A percentile compares a stretch with the other conserved stretches of the same genome.
Evolutionary conservation across 2,888 invertebrate genomes (phyloP).

Genomic region (Pandemis heparana): DNA sequence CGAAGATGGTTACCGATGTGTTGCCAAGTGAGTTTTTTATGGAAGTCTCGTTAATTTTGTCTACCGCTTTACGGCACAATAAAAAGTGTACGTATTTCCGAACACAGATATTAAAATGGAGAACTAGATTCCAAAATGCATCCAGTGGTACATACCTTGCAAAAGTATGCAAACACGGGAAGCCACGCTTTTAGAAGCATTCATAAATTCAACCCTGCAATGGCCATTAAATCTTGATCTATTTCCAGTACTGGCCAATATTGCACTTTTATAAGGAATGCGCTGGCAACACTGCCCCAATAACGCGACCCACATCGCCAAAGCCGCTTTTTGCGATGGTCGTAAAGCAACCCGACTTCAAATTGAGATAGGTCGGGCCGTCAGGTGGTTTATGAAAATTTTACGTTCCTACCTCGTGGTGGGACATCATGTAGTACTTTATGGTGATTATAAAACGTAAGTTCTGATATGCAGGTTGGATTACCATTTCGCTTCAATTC

Average conservation of each 20-base stretch:
- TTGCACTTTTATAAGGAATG: conserved; percentile 26
- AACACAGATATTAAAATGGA: no score
- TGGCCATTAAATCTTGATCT: conserved; percentile 38
- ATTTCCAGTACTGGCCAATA: conserved; percentile 24
- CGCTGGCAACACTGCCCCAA: conserved; percentile 33
- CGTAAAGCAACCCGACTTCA: conserved; percentile 60
- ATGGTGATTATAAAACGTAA: conserved; percentile 37
- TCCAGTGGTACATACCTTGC: neutral
- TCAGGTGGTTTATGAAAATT: conserved; percentile 62
- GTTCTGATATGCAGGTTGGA: neutral
- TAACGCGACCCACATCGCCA: conserved; percentile 34
- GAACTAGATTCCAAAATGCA: neutral
- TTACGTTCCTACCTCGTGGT: conserved; percentile 56
- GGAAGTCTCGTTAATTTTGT: neutral
- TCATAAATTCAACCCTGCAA: conserved; percentile 15
- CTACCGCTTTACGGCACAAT: neutral
- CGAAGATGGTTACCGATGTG: conserved; percentile 57
- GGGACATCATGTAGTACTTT: conserved; percentile 45
- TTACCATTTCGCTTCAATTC: neutral
- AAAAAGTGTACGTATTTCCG: neutral
- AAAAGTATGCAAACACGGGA: neutral
- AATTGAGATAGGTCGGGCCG: conserved; percentile 62
- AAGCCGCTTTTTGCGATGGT: conserved; percentile 53
- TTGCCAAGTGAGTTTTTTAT: conserved; percentile 3
- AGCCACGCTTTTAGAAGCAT: neutral